Evolutionary conservation across 2,113 vertebrate species (phyloP).

Genomic region (Solenodon paradoxus): DNA sequence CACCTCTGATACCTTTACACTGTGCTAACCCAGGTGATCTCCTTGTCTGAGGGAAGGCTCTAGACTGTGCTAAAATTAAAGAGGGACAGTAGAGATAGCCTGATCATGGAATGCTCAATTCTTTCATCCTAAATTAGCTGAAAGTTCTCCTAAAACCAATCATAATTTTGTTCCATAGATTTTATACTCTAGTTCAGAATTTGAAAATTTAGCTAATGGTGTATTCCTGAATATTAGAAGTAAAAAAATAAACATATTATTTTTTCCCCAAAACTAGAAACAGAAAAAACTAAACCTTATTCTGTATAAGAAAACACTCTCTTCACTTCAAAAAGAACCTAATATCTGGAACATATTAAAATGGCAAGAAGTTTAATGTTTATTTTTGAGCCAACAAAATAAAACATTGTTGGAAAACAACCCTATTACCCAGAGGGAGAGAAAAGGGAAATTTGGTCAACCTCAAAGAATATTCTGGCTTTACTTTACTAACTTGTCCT

Average conservation of each 20-base stretch:
- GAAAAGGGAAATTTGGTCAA: conserved; percentile 24
- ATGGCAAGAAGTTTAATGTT: conserved; percentile 24
- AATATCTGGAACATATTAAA: conserved; percentile 41
- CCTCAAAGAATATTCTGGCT: not conserved
- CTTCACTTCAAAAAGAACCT: not conserved
- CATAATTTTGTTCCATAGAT: not conserved
- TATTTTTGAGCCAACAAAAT: conserved; percentile 25
- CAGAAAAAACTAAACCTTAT: not conserved
- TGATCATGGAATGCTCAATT: not conserved
- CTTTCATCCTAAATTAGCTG: not conserved
- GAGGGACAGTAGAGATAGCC: not conserved
- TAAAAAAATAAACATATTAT: not conserved
- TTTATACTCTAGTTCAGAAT: not conserved
- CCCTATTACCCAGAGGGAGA: not conserved
- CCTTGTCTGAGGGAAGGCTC: not conserved
- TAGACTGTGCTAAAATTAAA: not conserved
- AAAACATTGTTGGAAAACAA: conserved; percentile 31
- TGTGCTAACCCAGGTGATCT: not conserved
- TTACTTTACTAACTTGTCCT: not conserved
- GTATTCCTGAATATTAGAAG: not conserved
- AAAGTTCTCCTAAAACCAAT: not conserved
- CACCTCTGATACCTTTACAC: not conserved
- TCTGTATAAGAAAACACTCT: not conserved
- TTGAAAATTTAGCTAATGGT: not conserved
- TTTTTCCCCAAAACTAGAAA: not conserved